These are phyloP conservation scores for Piezodorus guildinii DNA, from an alignment of 1,140 invertebrate species.

Conservation along the genomic window DNA sequence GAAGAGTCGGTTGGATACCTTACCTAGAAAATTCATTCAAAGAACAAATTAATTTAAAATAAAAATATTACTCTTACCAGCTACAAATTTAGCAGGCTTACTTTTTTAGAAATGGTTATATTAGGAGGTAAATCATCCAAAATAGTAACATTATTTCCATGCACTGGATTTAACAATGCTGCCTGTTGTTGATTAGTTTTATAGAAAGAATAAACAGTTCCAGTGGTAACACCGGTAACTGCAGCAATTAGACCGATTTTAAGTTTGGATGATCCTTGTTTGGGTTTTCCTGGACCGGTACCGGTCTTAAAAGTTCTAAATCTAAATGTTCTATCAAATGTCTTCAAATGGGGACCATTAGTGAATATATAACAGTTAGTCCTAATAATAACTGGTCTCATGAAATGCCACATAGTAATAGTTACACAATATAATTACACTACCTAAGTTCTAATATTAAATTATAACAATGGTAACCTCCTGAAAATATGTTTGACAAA, in stretches of 20 bases:
- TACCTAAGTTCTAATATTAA: too few relatives aligned
- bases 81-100: slow-evolving; percentile 29
- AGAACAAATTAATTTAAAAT: not conserved
- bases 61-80: slow-evolving; percentile 14
- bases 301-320: slow-evolving; percentile 5
- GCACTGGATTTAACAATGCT: slow-evolving; percentile 13
- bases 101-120: slow-evolving; percentile 36
- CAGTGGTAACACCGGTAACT: not conserved
- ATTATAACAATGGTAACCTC: too few relatives aligned
- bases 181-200: not conserved
- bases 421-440: too few relatives aligned
- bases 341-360: too few relatives aligned
- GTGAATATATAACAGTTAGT: too few relatives aligned
- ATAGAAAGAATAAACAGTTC: slow-evolving; percentile 6
- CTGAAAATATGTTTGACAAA: too few relatives aligned
- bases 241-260: not conserved
- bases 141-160: slow-evolving; percentile 26
- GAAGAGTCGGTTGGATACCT: slow-evolving; percentile 52
- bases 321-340: too few relatives aligned
- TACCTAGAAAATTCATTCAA: slow-evolving; percentile 39
- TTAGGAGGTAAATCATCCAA: slow-evolving; percentile 42
- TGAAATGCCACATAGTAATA: too few relatives aligned
- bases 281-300: not conserved
- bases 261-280: not conserved
- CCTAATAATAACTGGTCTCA: too few relatives aligned